Conservation (phyloP, 1,140 invertebrate genomes). For the Cyclina sinensis region DNA sequence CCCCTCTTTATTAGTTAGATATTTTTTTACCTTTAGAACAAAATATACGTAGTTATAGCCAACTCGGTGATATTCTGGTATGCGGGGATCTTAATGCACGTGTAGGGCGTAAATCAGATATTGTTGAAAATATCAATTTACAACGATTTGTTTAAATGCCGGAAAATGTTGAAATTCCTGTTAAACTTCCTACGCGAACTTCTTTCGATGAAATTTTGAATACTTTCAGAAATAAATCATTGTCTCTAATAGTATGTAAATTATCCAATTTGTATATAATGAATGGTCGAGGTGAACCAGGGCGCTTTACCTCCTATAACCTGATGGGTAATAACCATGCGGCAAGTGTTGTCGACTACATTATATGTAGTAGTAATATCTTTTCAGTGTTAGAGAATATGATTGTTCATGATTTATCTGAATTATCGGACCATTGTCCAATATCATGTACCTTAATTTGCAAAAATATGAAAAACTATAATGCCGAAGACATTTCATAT, state of each 20-base stretch:
- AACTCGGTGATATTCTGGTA: constrained; percentile 20
- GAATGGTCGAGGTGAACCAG: background rate
- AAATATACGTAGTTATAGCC: background rate
- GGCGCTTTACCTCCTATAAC: background rate
- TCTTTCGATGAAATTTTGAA: background rate
- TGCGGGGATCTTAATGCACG: constrained; percentile 9
- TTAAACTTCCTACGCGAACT: background rate
- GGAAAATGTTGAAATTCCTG: background rate
- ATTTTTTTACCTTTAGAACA: background rate
- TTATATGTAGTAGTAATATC: background rate
- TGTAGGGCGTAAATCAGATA: background rate
- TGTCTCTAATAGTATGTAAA: background rate
- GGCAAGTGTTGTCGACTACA: constrained; percentile 27
- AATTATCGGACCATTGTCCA: constrained; percentile 22
- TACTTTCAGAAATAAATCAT: background rate
- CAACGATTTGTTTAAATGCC: constrained; percentile 41
- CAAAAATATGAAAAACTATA: background rate
- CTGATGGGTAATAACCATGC: background rate
- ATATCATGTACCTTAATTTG: constrained; percentile 2
- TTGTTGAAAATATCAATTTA: constrained; percentile 29
- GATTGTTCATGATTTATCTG: background rate
- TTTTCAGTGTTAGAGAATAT: background rate
- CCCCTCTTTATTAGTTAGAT: constrained; percentile 11
- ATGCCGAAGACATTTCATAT: background rate
- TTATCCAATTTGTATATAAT: background rate